These are phyloP conservation scores for Vulpes vulpes DNA, from an alignment of 2,113 vertebrate species.

Conservation along the genomic window DNA sequence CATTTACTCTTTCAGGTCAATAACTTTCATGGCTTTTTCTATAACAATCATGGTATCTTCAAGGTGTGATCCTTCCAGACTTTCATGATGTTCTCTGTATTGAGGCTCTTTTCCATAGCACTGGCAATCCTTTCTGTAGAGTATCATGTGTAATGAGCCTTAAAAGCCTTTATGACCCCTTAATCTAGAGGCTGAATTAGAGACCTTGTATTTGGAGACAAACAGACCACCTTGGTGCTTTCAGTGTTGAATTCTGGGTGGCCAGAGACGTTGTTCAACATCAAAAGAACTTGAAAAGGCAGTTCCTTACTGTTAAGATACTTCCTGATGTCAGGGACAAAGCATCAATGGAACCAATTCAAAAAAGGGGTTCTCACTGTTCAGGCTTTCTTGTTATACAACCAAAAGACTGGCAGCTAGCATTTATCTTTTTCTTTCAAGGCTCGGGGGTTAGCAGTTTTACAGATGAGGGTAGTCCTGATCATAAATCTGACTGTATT, in stretches of 20 bases:
- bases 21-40: neutral
- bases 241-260: neutral
- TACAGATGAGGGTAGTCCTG: neutral
- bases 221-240: neutral
- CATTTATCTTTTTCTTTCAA: constrained; percentile 4
- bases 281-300: neutral
- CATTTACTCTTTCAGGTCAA: neutral
- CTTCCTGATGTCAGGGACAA: neutral
- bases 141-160: neutral
- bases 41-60: neutral
- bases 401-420: neutral
- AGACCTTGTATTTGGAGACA: neutral
- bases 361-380: neutral
- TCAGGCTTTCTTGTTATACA: neutral
- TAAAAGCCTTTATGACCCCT: neutral
- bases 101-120: neutral
- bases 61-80: neutral
- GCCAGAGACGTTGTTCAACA: neutral
- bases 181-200: neutral
- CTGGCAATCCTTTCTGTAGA: neutral
- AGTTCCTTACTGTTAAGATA: neutral
- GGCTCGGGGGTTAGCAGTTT: neutral
- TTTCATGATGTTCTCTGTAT: neutral
- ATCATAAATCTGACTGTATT: neutral
- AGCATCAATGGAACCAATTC: neutral